Percentiles rank a stretch among this genome's conserved stretches.
These are phyloP conservation scores for Rhinolophus sinicus DNA, from an alignment of 2,113 vertebrate genomes.

Conservation along the genomic window DNA sequence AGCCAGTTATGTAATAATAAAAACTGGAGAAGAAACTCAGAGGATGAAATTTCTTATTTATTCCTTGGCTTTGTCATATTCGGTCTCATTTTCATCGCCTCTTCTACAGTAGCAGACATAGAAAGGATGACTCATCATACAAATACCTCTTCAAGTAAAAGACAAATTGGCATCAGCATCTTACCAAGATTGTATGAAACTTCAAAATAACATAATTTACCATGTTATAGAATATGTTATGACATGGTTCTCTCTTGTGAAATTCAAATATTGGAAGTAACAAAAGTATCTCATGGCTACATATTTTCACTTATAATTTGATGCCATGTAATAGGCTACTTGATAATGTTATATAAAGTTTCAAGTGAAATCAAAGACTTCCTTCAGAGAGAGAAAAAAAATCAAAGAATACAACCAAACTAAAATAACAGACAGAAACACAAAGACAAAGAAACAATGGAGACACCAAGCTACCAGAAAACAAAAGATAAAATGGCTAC, in stretches of 20 bases:
- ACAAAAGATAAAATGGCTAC: too few species aligned
- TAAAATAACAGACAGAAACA: too few species aligned
- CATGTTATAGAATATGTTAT: not conserved
- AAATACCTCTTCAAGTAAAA: not conserved
- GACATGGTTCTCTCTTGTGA: not conserved
- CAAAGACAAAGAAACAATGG: too few species aligned
- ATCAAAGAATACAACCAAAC: too few species aligned
- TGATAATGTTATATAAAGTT: not conserved
- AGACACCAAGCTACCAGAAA: too few species aligned
- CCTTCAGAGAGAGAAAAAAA: too few species aligned
- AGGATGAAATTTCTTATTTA: not conserved
- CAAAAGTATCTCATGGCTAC: not conserved
- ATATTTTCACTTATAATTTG: slow-evolving; percentile 40
- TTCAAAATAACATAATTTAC: slow-evolving; percentile 26
- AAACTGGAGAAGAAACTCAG: not conserved
- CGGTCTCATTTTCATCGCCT: not conserved
- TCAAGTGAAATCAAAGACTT: not conserved
- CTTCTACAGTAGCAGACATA: not conserved
- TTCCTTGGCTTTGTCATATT: slow-evolving; percentile 16
- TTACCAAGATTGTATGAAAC: not conserved
- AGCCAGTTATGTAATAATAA: not conserved
- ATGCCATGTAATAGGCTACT: slow-evolving; percentile 2
- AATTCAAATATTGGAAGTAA: slow-evolving; percentile 22
- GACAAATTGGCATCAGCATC: not conserved
- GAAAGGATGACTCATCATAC: not conserved